phyloP scores from a whole-genome alignment of 1,140 invertebrate genomes.

The Solenopsis fugax region DNA sequence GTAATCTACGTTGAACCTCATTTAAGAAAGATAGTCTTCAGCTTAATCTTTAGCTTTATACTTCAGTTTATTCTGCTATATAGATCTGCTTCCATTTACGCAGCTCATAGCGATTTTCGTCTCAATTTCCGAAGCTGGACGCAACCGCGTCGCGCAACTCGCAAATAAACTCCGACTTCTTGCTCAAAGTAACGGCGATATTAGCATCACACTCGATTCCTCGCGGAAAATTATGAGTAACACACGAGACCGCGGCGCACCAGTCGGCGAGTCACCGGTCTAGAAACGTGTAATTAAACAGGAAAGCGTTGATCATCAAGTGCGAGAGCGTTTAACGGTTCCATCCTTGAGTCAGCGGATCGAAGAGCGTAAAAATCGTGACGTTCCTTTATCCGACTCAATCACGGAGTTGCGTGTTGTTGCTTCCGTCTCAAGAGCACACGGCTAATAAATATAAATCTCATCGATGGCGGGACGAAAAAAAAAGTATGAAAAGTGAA shows the following conservation, averaged over 20 bases:
- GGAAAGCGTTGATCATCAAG: constrained; percentile 29
- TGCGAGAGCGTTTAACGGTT: constrained; percentile 33
- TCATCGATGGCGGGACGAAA: constrained; percentile 37
- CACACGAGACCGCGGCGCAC: constrained; percentile 4
- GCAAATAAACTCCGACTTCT: neutral
- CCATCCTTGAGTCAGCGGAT: neutral
- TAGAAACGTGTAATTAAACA: constrained; percentile 48
- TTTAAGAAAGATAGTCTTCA: neutral
- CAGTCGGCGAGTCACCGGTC: constrained; percentile 1
- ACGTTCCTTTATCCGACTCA: constrained; percentile 12
- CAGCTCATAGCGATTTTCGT: neutral
- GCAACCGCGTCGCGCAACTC: neutral
- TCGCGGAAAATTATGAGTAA: constrained; percentile 13
- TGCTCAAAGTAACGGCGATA: constrained; percentile 11
- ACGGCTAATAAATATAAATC: constrained; percentile 73
- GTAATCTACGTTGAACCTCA: neutral
- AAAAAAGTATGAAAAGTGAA: constrained; percentile 2
- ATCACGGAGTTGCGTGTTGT: neutral
- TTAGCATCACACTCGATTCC: constrained; percentile 20
- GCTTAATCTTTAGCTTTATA: neutral
- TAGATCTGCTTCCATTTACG: neutral
- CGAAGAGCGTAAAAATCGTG: constrained; percentile 1
- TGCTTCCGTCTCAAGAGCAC: constrained; percentile 2
- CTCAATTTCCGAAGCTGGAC: neutral
- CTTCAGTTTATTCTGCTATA: neutral